These are phyloP conservation scores for Trilocha varians DNA, from an alignment of 2,888 invertebrate species.

Conservation along the genomic window DNA sequence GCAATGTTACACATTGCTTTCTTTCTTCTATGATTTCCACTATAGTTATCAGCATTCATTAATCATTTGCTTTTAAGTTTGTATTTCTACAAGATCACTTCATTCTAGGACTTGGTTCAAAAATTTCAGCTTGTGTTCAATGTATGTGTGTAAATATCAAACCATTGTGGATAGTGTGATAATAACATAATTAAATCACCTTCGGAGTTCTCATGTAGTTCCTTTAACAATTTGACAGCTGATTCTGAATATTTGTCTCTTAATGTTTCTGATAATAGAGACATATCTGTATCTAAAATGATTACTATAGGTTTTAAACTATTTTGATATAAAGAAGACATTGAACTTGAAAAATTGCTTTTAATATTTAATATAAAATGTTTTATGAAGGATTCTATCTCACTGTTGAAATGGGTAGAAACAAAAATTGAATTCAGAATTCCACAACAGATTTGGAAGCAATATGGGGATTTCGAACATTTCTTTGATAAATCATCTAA, in stretches of 20 bases:
- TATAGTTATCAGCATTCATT: too few species aligned
- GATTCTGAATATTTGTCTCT: constrained; percentile 24
- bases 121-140: constrained; percentile 1
- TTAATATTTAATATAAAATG: constrained; percentile 35
- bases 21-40: too few species aligned
- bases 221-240: constrained; percentile 26
- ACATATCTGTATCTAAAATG: constrained; percentile 40
- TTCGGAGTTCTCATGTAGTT: constrained; percentile 27
- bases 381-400: constrained; percentile 32
- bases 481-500: constrained; percentile 28
- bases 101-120: not conserved
- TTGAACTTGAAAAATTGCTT: constrained; percentile 14
- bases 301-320: constrained; percentile 32
- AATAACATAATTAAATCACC: constrained; percentile 47
- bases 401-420: constrained; percentile 33
- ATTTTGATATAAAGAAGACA: constrained; percentile 37
- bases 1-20: too few species aligned
- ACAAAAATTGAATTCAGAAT: constrained; percentile 47
- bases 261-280: constrained; percentile 19
- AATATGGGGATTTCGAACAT: constrained; percentile 36
- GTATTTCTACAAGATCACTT: too few species aligned
- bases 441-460: constrained; percentile 47
- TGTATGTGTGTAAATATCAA: constrained; percentile 32
- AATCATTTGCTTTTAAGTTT: too few species aligned
- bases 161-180: constrained; percentile 58